A percentile compares a stretch with the other conserved stretches of the same genome.
Evolutionary conservation across 2,113 vertebrate genomes (phyloP).

Genomic region (Naja naja): DNA sequence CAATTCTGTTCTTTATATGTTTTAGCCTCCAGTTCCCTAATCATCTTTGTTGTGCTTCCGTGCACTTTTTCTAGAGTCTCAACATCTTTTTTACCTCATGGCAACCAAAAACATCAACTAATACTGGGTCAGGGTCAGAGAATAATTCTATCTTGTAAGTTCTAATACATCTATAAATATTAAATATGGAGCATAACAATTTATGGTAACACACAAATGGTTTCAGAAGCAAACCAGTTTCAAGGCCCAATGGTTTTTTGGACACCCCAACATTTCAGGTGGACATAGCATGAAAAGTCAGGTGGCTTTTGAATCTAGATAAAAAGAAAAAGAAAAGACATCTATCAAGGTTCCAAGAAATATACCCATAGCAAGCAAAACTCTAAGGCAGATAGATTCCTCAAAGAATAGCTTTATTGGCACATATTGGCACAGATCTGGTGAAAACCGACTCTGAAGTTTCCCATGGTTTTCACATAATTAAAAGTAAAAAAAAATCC

Average conservation of each 20-base stretch:
- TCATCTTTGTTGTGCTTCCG: background rate
- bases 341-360: no score
- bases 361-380: no score
- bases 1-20: background rate
- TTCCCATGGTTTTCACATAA: no score
- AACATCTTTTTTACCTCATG: background rate
- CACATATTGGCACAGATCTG: no score
- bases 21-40: background rate
- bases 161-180: background rate
- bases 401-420: no score
- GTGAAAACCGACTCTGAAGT: no score
- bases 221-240: background rate
- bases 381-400: no score
- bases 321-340: background rate
- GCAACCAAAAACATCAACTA: background rate
- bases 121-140: background rate
- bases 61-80: background rate
- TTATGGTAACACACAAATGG: background rate
- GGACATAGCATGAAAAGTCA: background rate
- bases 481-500: no score
- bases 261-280: background rate
- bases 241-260: background rate
- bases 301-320: background rate
- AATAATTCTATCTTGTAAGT: background rate
- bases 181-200: background rate